These are phyloP conservation scores for Scylla paramamosain DNA, from an alignment of 1,140 invertebrate genomes.

Conservation along the genomic window DNA sequence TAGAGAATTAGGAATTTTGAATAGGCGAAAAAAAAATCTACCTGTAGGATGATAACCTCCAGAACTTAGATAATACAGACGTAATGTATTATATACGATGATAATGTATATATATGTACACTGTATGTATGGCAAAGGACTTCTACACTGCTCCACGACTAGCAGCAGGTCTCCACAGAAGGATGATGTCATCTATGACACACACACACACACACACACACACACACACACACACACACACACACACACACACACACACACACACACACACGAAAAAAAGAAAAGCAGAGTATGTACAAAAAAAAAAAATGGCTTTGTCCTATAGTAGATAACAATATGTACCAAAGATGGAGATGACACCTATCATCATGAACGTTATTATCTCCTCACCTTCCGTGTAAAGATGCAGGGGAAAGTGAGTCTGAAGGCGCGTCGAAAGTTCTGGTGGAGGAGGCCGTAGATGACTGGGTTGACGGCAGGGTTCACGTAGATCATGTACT, in stretches of 20 bases:
- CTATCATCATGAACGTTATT: neutral
- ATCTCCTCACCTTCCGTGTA: constrained; percentile 62
- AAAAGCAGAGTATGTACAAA: too few relatives aligned
- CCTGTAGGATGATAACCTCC: too few relatives aligned
- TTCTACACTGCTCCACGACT: too few relatives aligned
- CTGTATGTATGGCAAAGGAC: too few relatives aligned
- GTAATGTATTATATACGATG: too few relatives aligned
- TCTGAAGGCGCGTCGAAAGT: constrained; percentile 84
- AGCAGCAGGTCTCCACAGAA: too few relatives aligned
- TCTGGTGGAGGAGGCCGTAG: constrained; percentile 87
- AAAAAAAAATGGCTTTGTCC: too few relatives aligned
- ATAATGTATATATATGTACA: too few relatives aligned
- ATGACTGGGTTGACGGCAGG: constrained; percentile 88
- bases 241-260: constrained; percentile 33
- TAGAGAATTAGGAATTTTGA: too few relatives aligned
- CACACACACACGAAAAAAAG: neutral
- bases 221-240: constrained; percentile 33
- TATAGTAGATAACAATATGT: neutral
- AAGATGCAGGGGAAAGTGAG: constrained; percentile 78
- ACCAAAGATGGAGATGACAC: neutral
- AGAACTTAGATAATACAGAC: too few relatives aligned
- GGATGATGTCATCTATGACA: too few relatives aligned
- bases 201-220: neutral
- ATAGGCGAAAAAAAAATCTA: too few relatives aligned
- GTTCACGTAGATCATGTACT: constrained; percentile 86